Evolutionary conservation across 2,888 invertebrate species (phyloP).

Genomic region (Pheosia tremula): DNA sequence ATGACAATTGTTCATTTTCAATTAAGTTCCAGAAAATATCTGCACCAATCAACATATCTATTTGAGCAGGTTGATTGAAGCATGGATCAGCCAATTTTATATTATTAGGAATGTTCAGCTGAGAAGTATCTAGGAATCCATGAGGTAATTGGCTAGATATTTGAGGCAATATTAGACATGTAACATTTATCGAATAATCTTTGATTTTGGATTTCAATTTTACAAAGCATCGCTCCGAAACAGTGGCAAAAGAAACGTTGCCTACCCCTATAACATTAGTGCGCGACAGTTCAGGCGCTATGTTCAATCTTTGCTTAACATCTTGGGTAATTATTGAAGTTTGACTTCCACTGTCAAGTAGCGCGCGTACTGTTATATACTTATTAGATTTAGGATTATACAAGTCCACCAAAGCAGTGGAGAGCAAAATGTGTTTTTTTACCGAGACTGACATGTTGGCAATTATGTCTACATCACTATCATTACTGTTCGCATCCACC

Average conservation of each 20-base stretch:
- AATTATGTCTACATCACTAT: neutral
- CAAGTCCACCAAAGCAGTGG: neutral
- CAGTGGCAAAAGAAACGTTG: neutral
- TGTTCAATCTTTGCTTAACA: neutral
- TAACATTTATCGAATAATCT: neutral
- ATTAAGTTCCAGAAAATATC: conserved; percentile 10
- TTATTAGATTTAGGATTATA: neutral
- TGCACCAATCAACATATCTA: conserved; percentile 6
- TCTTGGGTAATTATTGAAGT: neutral
- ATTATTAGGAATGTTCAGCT: conserved; percentile 6
- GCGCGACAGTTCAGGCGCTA: neutral
- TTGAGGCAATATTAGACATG: neutral
- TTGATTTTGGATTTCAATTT: conserved; percentile 2
- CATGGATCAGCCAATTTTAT: conserved; percentile 10
- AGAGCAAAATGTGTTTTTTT: neutral
- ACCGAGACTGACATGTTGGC: neutral
- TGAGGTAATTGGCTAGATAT: conserved; percentile 5
- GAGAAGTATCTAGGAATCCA: neutral
- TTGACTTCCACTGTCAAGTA: conserved; percentile 3
- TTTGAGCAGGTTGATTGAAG: neutral
- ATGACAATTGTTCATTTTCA: conserved; percentile 1
- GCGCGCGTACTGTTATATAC: neutral
- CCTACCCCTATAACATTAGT: neutral
- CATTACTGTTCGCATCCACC: neutral
- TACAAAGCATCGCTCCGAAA: conserved; percentile 1